phyloP scores from a whole-genome alignment of 2,888 invertebrate genomes.

The Emesis furor region DNA sequence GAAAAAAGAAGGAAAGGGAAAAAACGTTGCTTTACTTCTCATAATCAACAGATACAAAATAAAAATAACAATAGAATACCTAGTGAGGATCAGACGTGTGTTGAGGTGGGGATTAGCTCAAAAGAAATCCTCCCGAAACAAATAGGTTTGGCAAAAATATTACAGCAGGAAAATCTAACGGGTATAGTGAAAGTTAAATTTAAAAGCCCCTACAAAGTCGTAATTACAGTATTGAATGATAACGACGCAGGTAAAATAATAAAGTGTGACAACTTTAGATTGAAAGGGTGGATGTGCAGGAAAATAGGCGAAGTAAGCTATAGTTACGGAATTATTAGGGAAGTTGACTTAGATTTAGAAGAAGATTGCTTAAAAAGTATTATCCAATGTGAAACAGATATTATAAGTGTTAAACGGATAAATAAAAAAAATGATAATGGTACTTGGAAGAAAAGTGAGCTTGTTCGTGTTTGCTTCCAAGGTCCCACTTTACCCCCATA shows the following conservation, averaged over 20 bases:
- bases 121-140: background rate
- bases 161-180: background rate
- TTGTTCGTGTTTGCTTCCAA: slow-evolving; percentile 6
- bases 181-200: background rate
- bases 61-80: background rate
- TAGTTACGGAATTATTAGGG: background rate
- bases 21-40: background rate
- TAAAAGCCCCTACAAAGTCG: slow-evolving; percentile 1
- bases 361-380: background rate
- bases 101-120: background rate
- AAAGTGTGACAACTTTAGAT: background rate
- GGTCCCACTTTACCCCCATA: background rate
- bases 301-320: background rate
- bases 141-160: background rate
- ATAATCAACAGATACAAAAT: background rate
- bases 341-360: background rate
- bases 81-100: background rate
- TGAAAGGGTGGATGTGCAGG: background rate
- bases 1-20: background rate
- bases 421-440: background rate
- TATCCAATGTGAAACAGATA: background rate
- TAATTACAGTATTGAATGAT: background rate
- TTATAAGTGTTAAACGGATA: background rate
- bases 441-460: background rate
- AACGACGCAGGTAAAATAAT: background rate